phyloP scores from a whole-genome alignment of 1,140 invertebrate genomes.

The Mycetomoellerius zeteki region DNA sequence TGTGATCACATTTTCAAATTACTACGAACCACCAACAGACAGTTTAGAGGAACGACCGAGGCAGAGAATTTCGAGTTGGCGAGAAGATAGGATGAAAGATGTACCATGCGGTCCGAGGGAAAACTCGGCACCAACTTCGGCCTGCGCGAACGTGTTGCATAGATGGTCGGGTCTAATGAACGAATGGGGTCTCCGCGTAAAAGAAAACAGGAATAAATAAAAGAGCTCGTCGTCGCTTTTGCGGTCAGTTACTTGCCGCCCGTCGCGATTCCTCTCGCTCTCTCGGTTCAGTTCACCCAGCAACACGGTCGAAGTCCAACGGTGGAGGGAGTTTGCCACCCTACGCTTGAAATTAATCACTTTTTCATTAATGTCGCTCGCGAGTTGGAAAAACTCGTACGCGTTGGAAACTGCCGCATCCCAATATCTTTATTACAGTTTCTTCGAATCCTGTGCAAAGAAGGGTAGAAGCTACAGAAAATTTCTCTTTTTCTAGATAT shows the following conservation, averaged over 20 bases:
- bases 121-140: conserved; percentile 52
- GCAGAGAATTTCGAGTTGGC: conserved; percentile 33
- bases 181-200: conserved; percentile 71
- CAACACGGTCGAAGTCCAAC: conserved; percentile 26
- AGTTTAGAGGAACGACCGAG: conserved; percentile 22
- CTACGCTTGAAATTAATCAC: conserved; percentile 43
- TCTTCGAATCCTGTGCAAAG: neutral
- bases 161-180: conserved; percentile 77
- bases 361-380: conserved; percentile 73
- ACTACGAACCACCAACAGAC: conserved; percentile 22
- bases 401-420: conserved; percentile 54
- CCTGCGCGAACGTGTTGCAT: conserved; percentile 59
- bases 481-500: conserved; percentile 32
- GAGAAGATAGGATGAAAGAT: conserved; percentile 55
- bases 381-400: conserved; percentile 62
- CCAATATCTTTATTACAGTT: conserved; percentile 41
- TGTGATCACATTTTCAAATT: conserved; percentile 50
- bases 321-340: neutral
- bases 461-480: neutral
- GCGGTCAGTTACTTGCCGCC: conserved; percentile 76
- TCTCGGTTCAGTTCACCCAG: conserved; percentile 16
- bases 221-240: conserved; percentile 76
- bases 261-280: conserved; percentile 42
- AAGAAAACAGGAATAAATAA: conserved; percentile 69
- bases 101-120: conserved; percentile 36